Evolutionary conservation across 2,888 invertebrate genomes (phyloP).

Genomic region (Nomada fucata): DNA sequence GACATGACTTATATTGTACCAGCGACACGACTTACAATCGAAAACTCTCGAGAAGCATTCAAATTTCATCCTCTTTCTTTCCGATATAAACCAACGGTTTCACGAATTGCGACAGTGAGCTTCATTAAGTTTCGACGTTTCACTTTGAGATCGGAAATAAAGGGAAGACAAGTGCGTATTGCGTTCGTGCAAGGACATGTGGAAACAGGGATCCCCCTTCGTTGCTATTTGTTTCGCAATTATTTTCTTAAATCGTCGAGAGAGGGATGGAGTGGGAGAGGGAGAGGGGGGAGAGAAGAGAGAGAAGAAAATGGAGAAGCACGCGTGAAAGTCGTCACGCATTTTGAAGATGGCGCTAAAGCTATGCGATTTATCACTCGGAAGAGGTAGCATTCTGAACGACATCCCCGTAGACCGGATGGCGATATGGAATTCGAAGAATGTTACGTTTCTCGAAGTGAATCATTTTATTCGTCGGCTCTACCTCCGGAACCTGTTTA

Average conservation of each 20-base stretch:
- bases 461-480: not conserved
- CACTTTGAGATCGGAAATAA: not conserved
- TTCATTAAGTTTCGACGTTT: constrained; percentile 19
- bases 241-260: not conserved
- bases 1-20: no score
- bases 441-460: constrained; percentile 1
- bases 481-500: not conserved
- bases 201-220: no score
- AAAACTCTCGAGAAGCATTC: no score
- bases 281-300: not conserved
- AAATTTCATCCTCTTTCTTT: not conserved
- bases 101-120: constrained; percentile 31
- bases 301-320: not conserved
- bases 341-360: constrained; percentile 12
- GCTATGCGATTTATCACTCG: not conserved
- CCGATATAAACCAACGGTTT: constrained; percentile 2
- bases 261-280: not conserved
- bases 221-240: no score
- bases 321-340: not conserved
- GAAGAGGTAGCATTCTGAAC: not conserved
- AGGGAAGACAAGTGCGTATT: no score
- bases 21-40: no score
- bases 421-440: not conserved
- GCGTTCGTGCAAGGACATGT: no score
- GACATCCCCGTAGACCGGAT: not conserved